Percentiles rank a stretch among this genome's conserved stretches.
phyloP scores from a whole-genome alignment of 64 coral and sea anemone species.

The Trachythela sp. region DNA sequence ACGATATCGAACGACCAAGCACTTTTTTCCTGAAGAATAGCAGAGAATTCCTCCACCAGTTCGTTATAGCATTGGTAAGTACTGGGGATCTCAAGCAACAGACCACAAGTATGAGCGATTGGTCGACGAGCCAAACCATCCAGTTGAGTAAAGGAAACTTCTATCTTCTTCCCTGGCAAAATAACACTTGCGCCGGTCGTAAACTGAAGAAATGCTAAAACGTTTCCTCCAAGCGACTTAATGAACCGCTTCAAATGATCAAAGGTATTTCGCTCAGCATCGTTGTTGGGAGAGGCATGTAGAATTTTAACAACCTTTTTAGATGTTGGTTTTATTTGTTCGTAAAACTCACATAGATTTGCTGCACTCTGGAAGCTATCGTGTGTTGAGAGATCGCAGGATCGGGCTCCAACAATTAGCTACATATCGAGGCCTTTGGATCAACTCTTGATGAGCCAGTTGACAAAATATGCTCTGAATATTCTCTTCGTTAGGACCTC shows the following conservation, averaged over 20 bases:
- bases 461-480: too few species aligned
- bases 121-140: background rate
- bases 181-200: slow-evolving; percentile 34
- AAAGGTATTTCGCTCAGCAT: slow-evolving; percentile 12
- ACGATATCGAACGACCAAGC: slow-evolving; percentile 1
- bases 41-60: background rate
- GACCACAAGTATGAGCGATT: slow-evolving; percentile 37
- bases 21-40: background rate
- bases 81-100: slow-evolving; percentile 10
- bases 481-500: slow-evolving; percentile 31
- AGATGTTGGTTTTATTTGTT: slow-evolving; percentile 31
- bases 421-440: slow-evolving; percentile 46
- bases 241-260: slow-evolving; percentile 36
- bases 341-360: slow-evolving; percentile 21
- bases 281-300: slow-evolving; percentile 17
- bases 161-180: background rate
- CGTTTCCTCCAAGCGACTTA: slow-evolving; percentile 18
- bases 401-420: slow-evolving; percentile 35
- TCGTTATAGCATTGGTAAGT: slow-evolving; percentile 34
- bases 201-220: slow-evolving; percentile 23
- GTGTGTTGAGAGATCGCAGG: background rate
- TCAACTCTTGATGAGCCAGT: too few species aligned
- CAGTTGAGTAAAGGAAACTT: background rate
- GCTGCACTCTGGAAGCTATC: background rate
- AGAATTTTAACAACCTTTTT: slow-evolving; percentile 50